Evolutionary conservation across 2,888 invertebrate species (phyloP).

Genomic region (Trichogramma evanescens): DNA sequence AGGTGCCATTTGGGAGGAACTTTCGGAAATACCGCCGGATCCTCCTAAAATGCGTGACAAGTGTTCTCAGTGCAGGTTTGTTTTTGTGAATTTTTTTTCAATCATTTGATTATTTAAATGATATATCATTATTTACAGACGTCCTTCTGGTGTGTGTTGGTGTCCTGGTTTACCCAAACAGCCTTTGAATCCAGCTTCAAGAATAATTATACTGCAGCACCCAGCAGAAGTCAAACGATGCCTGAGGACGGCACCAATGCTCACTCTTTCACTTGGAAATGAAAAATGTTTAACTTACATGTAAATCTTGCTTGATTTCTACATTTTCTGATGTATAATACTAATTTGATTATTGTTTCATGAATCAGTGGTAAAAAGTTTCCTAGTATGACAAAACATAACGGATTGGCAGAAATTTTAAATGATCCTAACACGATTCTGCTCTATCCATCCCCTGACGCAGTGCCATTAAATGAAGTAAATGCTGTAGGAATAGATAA

Average conservation of each 20-base stretch:
- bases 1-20: constrained; percentile 58
- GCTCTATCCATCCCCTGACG: constrained; percentile 72
- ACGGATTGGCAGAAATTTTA: constrained; percentile 61
- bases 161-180: constrained; percentile 72
- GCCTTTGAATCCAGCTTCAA: constrained; percentile 62
- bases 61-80: constrained; percentile 70
- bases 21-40: constrained; percentile 68
- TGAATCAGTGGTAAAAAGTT: constrained; percentile 74
- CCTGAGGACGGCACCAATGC: constrained; percentile 83
- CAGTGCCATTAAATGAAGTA: constrained; percentile 61
- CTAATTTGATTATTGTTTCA: neutral
- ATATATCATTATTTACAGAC: constrained; percentile 50
- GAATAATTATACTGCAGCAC: constrained; percentile 79
- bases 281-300: constrained; percentile 63
- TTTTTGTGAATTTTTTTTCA: constrained; percentile 20
- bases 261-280: constrained; percentile 65
- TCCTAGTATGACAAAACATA: constrained; percentile 60
- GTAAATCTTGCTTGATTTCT: constrained; percentile 22
- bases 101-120: neutral
- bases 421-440: constrained; percentile 63
- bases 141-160: constrained; percentile 85
- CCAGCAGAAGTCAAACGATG: constrained; percentile 89
- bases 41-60: constrained; percentile 67
- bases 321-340: neutral
- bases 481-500: constrained; percentile 44